These are phyloP conservation scores for Amphipoea oculea DNA, from an alignment of 2,888 invertebrate species.

Conservation along the genomic window DNA sequence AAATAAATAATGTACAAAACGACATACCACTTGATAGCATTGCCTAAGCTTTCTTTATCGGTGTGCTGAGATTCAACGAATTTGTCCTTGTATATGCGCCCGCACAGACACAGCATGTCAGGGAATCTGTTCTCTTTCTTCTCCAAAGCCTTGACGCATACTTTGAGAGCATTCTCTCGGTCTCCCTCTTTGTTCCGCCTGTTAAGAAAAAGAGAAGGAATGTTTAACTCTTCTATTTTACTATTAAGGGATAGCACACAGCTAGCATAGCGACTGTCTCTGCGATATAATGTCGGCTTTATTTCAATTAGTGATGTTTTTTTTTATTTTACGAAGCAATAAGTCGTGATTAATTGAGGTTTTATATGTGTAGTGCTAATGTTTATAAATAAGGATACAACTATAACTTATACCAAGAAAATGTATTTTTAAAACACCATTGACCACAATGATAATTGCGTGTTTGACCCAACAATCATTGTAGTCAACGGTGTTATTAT, in stretches of 20 bases:
- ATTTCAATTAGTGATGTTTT: not conserved
- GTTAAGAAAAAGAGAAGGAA: conserved; percentile 55
- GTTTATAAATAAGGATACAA: conserved; percentile 43
- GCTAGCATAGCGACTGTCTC: not conserved
- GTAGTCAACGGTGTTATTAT: conserved; percentile 7
- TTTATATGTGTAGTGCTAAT: not conserved
- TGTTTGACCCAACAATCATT: not conserved
- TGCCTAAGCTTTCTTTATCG: conserved; percentile 96
- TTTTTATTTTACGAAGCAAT: conserved; percentile 8
- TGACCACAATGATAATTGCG: too few species aligned
- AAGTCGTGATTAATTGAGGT: conserved; percentile 13
- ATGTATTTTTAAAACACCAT: conserved; percentile 33
- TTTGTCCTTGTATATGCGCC: conserved; percentile 98
- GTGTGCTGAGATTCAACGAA: conserved; percentile 98
- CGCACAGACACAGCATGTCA: conserved; percentile 99
- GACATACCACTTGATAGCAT: conserved; percentile 97
- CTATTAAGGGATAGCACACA: not conserved
- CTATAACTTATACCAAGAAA: conserved; percentile 12
- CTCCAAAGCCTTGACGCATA: conserved; percentile 97
- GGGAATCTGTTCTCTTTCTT: conserved; percentile 98
- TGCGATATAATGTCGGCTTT: not conserved
- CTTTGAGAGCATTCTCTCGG: conserved; percentile 97
- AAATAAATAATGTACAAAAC: conserved; percentile 2
- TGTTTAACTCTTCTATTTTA: not conserved
- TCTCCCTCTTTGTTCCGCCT: conserved; percentile 98